A percentile compares a stretch with the other conserved stretches of the same genome.
Evolutionary conservation across 2,113 vertebrate species (phyloP).

Genomic region (Halcyon senegalensis): DNA sequence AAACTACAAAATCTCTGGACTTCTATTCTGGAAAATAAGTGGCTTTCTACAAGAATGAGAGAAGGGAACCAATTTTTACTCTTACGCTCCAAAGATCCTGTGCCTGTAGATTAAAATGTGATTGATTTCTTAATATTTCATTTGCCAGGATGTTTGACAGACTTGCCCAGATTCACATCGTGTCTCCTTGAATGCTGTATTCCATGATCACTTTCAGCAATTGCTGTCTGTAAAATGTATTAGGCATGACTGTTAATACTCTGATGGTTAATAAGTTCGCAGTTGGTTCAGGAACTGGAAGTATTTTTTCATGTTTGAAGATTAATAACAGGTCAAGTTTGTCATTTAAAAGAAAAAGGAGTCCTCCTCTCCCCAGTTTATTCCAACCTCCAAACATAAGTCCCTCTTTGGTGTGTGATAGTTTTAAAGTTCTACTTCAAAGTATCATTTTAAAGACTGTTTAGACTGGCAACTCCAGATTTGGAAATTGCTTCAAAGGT

Average conservation of each 20-base stretch:
- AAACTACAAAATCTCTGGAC: not conserved
- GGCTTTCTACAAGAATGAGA: not conserved
- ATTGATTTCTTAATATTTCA: constrained; percentile 41
- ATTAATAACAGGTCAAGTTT: constrained; percentile 37
- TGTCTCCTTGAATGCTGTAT: constrained; percentile 30
- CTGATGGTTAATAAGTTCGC: constrained; percentile 54
- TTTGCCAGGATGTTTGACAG: constrained; percentile 48
- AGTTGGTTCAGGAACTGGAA: constrained; percentile 21
- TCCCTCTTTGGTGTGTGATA: not conserved
- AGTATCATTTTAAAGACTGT: not conserved
- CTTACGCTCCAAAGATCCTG: not conserved
- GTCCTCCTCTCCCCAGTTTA: not conserved
- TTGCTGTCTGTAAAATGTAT: constrained; percentile 46
- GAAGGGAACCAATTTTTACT: not conserved
- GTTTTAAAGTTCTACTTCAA: not conserved
- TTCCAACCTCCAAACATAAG: not conserved
- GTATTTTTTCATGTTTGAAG: constrained; percentile 46
- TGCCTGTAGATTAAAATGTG: constrained; percentile 26
- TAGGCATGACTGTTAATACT: constrained; percentile 51
- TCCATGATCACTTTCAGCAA: constrained; percentile 53
- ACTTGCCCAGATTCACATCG: constrained; percentile 22
- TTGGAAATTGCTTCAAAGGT: not conserved
- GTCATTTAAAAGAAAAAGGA: not conserved
- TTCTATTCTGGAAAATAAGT: not conserved
- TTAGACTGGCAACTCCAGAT: not conserved